Conservation (phyloP, 2,888 invertebrate species). For the Megastigmus dorsalis region DNA sequence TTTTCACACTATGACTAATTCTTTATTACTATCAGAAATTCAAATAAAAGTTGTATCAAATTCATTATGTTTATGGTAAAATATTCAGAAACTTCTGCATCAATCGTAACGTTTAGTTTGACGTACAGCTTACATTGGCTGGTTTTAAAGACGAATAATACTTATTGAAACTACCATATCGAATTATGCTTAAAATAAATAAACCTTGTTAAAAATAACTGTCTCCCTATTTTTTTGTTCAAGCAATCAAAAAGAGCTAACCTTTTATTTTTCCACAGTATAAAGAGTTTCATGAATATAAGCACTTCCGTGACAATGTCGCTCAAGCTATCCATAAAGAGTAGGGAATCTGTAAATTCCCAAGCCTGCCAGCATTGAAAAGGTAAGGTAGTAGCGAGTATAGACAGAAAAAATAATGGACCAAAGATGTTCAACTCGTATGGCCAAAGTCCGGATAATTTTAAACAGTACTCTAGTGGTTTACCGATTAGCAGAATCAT, state of each 20-base stretch:
- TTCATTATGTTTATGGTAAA: no score
- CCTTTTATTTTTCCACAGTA: constrained; percentile 32
- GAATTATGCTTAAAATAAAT: background rate
- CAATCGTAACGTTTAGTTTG: no score
- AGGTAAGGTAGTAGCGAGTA: constrained; percentile 5
- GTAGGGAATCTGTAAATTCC: background rate
- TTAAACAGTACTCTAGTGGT: background rate
- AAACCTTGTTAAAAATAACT: background rate
- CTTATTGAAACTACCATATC: background rate
- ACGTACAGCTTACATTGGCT: no score
- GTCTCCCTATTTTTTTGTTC: no score
- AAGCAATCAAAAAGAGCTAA: no score
- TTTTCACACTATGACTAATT: no score
- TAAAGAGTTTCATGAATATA: constrained; percentile 5
- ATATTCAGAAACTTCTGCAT: no score
- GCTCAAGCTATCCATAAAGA: constrained; percentile 13
- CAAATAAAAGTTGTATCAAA: no score
- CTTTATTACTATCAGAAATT: no score
- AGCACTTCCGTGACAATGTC: background rate
- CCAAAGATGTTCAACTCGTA: background rate
- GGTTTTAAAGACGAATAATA: no score
- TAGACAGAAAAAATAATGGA: background rate
- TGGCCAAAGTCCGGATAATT: constrained; percentile 6
- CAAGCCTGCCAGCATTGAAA: constrained; percentile 24
- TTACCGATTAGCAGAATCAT: constrained; percentile 12